phyloP scores from a whole-genome alignment of 2,888 invertebrate genomes.

The Morpho helenor region DNA sequence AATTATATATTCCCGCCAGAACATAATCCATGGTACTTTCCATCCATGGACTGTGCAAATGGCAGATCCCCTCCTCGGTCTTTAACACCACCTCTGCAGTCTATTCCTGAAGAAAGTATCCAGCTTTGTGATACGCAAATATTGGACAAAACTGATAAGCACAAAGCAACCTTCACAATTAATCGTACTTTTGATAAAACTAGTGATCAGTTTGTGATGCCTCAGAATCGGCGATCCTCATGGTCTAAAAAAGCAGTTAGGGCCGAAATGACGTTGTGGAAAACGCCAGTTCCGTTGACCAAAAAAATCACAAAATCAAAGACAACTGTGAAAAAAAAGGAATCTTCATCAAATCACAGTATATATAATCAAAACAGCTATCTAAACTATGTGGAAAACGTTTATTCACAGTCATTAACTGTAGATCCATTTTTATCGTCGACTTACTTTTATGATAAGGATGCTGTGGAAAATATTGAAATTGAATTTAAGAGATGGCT shows the following conservation, averaged over 20 bases:
- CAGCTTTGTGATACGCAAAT: slow-evolving; percentile 54
- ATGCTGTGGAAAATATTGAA: slow-evolving; percentile 84
- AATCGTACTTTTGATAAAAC: slow-evolving; percentile 64
- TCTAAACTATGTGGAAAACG: slow-evolving; percentile 57
- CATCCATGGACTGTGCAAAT: slow-evolving; percentile 29
- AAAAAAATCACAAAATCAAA: slow-evolving; percentile 49
- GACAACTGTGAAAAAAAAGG: slow-evolving; percentile 37
- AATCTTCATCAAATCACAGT: slow-evolving; percentile 28
- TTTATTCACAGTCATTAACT: slow-evolving; percentile 73
- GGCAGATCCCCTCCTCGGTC: slow-evolving; percentile 59
- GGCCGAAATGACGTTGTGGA: slow-evolving; percentile 61
- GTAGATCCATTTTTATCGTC: slow-evolving; percentile 83
- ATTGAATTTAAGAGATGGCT: slow-evolving; percentile 88
- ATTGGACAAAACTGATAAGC: slow-evolving; percentile 49
- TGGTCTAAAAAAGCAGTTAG: slow-evolving; percentile 65
- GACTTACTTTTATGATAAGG: slow-evolving; percentile 83
- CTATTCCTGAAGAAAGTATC: slow-evolving; percentile 72
- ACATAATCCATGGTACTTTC: slow-evolving; percentile 55
- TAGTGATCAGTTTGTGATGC: slow-evolving; percentile 35
- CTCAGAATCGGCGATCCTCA: slow-evolving; percentile 41
- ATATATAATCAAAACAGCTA: slow-evolving; percentile 53
- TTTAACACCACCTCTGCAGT: slow-evolving; percentile 60
- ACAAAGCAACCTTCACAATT: slow-evolving; percentile 60
- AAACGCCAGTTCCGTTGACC: slow-evolving; percentile 47
- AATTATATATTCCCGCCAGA: slow-evolving; percentile 41